Evolutionary conservation across 1,140 invertebrate species (phyloP).

Genomic region (Dreissena polymorpha): DNA sequence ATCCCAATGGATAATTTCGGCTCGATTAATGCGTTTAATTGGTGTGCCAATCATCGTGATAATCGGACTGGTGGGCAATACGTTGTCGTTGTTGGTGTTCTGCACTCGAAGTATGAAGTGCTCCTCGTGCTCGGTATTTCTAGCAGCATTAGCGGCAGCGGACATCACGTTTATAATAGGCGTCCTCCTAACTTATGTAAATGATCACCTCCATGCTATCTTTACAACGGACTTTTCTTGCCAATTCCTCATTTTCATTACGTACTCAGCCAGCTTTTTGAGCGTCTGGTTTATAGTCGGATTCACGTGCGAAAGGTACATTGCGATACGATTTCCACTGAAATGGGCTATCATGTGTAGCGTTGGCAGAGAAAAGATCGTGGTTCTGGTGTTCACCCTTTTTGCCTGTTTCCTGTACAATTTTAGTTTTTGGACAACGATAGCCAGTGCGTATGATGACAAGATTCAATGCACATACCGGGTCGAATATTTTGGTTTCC

Average conservation of each 20-base stretch:
- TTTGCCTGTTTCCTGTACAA: conserved; percentile 57
- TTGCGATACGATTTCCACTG: conserved; percentile 73
- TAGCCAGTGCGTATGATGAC: conserved; percentile 20
- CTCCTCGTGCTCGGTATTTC: conserved; percentile 82
- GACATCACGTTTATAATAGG: conserved; percentile 81
- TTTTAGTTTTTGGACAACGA: conserved; percentile 40
- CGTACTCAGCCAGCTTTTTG: conserved; percentile 65
- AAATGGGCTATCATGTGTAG: conserved; percentile 67
- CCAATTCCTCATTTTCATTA: conserved; percentile 66
- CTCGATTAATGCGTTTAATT: conserved; percentile 4
- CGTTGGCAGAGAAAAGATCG: conserved; percentile 44
- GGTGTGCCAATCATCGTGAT: conserved; percentile 80
- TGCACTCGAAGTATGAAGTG: conserved; percentile 80
- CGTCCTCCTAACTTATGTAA: conserved; percentile 81
- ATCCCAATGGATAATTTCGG: no score
- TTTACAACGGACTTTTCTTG: conserved; percentile 62
- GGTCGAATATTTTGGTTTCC: conserved; percentile 63
- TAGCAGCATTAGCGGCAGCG: conserved; percentile 82
- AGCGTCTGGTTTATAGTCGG: conserved; percentile 74
- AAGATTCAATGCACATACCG: background rate
- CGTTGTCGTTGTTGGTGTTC: conserved; percentile 82
- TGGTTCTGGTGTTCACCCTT: conserved; percentile 31
- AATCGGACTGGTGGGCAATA: conserved; percentile 81
- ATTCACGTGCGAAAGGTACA: conserved; percentile 76
- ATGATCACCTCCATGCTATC: conserved; percentile 80